Evolutionary conservation across 2,888 invertebrate species (phyloP), one percentile per base, ranked within the genome.

Genomic region (Eustalomyia histrio): DNA sequence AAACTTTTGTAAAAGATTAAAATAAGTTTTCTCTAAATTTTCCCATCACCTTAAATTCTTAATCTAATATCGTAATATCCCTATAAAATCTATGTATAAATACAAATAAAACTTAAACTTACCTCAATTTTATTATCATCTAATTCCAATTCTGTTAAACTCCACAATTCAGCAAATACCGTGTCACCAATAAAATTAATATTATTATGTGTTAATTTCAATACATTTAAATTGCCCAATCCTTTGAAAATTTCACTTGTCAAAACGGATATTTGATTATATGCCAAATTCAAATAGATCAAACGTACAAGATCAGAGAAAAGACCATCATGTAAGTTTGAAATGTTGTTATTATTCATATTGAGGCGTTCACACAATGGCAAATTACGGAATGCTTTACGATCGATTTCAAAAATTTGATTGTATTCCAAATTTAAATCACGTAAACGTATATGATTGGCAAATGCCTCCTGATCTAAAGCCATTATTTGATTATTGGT

Each of bases 311-410:
- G 92, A 84, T 95, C 93, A 84, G 92, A 92, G 87, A 96, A 97
- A 21, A 98, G 95, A 82, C 95, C 95, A 82, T 97, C 96, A 85
- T 96, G 97, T 83, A 97, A 92, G 43, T 94, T 92, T 80, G 95
- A 94, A 84, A 99, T 93, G 88, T 95, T 95, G 91, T 99, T 99
- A 87, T 95, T 95, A 85, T 96, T 96, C 67, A 99, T 92, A 83
- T 94, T 94, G 52, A 99, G 92, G 82, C 95, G 94, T 85, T 94
- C 93, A 83, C 96, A 90, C 72, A 92, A 92, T 0, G 96, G 95
- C 72, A 96, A 89, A 87, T 95, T 94, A 60, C 93, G 92, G 89
- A 97, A 96, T 0, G 94, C 94, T 85, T 94, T 93, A 67, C 94
- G 92, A 85, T 94, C 94, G 71, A 97, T 93, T 87, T 95, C 95